These are phyloP conservation scores for Aromia moschata DNA, from an alignment of 2,888 invertebrate species.

Conservation along the genomic window DNA sequence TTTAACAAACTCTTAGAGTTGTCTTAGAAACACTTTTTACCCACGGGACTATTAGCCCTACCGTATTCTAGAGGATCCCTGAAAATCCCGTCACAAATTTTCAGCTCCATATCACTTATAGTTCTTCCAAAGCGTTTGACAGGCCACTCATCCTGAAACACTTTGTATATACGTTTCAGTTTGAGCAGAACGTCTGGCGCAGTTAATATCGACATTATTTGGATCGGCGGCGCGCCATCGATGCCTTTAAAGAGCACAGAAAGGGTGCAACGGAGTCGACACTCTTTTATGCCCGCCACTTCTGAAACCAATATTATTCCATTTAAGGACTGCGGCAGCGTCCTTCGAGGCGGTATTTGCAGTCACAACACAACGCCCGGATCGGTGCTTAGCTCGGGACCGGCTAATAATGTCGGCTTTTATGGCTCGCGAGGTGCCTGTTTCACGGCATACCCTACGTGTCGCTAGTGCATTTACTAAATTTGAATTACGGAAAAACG, in stretches of 20 bases:
- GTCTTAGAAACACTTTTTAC: no score
- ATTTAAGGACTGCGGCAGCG: slow-evolving; percentile 42
- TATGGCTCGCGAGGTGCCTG: slow-evolving; percentile 43
- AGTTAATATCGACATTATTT: slow-evolving; percentile 37
- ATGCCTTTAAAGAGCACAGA: slow-evolving; percentile 34
- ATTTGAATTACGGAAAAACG: slow-evolving; percentile 46
- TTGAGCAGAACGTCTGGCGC: slow-evolving; percentile 13
- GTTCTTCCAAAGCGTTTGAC: no score
- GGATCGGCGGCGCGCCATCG: slow-evolving; percentile 37
- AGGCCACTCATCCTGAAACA: no score
- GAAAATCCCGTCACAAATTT: no score
- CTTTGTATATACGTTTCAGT: slow-evolving; percentile 1
- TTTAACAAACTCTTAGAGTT: no score
- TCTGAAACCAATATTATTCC: slow-evolving; percentile 44
- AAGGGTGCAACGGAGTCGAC: slow-evolving; percentile 38
- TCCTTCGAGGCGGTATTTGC: slow-evolving; percentile 41
- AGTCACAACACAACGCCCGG: slow-evolving; percentile 37
- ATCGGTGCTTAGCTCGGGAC: slow-evolving; percentile 36
- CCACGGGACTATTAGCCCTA: no score
- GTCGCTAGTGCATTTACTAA: slow-evolving; percentile 48
- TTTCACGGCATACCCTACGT: slow-evolving; percentile 44
- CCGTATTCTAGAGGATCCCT: no score
- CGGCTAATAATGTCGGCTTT: slow-evolving; percentile 45
- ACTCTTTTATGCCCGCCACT: slow-evolving; percentile 39
- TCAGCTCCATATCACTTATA: no score